A percentile compares a stretch with the other conserved stretches of the same genome.
Evolutionary conservation across 2,797 vertebrate species (phyloP).

Genomic region (Mustela erminea): DNA sequence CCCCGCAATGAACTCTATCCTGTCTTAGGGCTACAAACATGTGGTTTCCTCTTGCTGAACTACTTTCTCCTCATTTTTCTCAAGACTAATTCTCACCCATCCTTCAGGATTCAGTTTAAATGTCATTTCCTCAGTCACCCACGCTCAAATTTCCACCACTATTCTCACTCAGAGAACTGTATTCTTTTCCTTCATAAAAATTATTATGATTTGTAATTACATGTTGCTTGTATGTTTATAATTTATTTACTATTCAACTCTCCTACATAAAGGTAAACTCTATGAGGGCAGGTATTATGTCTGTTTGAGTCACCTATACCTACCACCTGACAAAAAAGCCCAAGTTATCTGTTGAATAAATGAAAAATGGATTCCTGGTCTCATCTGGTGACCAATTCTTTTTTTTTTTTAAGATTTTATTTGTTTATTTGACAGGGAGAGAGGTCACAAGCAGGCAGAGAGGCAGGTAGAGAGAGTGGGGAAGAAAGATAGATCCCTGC

Average conservation of each 20-base stretch:
- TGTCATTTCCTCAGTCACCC: background rate
- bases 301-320: background rate
- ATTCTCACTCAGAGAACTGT: background rate
- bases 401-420: no score
- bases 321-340: background rate
- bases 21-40: background rate
- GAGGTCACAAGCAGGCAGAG: no score
- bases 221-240: background rate
- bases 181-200: conserved; percentile 22
- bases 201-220: conserved; percentile 19
- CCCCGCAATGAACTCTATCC: background rate
- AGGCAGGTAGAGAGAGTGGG: no score
- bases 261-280: background rate
- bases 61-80: conserved; percentile 1
- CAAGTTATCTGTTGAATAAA: background rate
- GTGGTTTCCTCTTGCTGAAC: background rate
- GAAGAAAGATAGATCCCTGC: no score
- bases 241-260: background rate
- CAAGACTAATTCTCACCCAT: background rate
- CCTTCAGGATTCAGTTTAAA: conserved; percentile 41
- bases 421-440: no score
- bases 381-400: no score
- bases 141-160: background rate
- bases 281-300: background rate
- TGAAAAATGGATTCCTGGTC: background rate